Conservation (phyloP, 2,113 vertebrate species). For the Eretmochelys imbricata region DNA sequence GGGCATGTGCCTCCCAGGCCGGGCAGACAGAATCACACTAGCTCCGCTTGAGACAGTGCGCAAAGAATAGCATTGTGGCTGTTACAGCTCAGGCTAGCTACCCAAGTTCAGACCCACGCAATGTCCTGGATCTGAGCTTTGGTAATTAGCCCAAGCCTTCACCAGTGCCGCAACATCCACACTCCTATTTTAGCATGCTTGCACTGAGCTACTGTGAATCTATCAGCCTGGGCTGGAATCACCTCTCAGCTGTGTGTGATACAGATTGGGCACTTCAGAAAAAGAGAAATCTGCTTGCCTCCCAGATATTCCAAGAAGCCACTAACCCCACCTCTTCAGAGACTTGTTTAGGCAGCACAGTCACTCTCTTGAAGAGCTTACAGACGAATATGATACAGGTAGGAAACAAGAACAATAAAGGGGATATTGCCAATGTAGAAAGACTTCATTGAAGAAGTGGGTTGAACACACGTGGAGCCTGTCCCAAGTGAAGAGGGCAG, state of each 20-base stretch:
- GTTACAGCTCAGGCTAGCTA: neutral
- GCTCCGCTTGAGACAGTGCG: neutral
- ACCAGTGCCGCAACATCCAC: neutral
- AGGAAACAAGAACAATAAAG: neutral
- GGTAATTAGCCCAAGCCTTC: neutral
- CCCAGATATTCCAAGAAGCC: neutral
- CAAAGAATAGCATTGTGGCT: neutral
- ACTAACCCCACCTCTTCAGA: neutral
- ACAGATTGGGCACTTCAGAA: neutral
- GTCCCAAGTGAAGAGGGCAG: neutral
- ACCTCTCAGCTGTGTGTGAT: neutral
- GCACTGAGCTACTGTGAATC: neutral
- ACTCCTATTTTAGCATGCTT: neutral
- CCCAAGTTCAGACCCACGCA: no score
- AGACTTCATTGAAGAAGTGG: neutral
- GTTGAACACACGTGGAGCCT: neutral
- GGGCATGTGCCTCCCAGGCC: rapidly evolving
- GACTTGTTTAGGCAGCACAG: neutral
- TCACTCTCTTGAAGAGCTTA: neutral
- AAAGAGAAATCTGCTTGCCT: neutral
- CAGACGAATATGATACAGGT: neutral
- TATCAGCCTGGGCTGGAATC: neutral
- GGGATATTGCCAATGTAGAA: neutral
- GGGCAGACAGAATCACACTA: no score
- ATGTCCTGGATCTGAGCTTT: neutral